These are phyloP conservation scores for Bombycilla garrulus DNA, from an alignment of 2,113 vertebrate species.

Conservation along the genomic window DNA sequence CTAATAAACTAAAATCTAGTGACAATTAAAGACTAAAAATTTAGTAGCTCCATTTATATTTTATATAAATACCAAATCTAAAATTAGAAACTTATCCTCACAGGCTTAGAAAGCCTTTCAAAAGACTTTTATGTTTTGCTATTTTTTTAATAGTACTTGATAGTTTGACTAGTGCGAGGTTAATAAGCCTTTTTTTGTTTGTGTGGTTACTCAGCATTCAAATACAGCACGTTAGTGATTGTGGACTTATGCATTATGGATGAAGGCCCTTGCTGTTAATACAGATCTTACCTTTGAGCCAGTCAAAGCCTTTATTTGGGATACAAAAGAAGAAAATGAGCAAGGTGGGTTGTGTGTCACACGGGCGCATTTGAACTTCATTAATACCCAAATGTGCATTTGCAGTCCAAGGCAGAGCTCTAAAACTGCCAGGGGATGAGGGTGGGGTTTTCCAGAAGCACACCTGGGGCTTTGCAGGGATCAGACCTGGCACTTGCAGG, in stretches of 20 bases:
- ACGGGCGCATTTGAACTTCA: neutral
- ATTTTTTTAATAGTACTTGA: neutral
- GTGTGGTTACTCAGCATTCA: neutral
- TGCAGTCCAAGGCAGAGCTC: neutral
- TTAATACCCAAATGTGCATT: neutral
- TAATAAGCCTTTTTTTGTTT: neutral
- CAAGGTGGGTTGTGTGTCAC: neutral
- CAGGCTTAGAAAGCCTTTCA: neutral
- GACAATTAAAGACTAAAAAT: neutral
- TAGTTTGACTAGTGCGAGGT: neutral
- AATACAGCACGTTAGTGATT: neutral
- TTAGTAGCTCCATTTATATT: neutral
- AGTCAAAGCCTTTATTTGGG: neutral
- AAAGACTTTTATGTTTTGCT: neutral
- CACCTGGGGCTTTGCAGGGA: neutral
- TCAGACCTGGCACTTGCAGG: neutral
- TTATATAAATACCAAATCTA: neutral
- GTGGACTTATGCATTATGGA: neutral
- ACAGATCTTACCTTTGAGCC: neutral
- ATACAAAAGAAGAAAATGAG: neutral
- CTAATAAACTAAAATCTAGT: neutral
- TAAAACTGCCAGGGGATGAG: accelerated
- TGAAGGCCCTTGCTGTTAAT: neutral
- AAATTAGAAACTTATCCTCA: neutral
- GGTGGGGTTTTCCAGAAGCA: accelerated